Evolutionary conservation across 1,140 invertebrate species (phyloP).

Genomic region (Tribolium madens): DNA sequence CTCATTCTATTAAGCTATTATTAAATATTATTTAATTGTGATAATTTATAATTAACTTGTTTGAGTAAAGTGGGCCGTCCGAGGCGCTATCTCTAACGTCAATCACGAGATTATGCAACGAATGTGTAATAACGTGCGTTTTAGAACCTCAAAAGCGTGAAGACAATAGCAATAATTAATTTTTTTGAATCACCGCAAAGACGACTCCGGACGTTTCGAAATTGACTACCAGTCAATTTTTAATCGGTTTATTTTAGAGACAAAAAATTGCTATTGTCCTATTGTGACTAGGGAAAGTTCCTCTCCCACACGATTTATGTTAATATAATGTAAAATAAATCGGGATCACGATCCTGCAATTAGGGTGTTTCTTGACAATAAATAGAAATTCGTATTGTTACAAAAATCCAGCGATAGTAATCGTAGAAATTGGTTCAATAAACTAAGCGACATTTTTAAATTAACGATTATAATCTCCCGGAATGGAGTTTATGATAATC

Average conservation of each 20-base stretch:
- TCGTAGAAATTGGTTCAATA: background rate
- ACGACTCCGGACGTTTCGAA: constrained; percentile 8
- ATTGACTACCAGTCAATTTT: background rate
- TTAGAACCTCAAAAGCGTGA: constrained; percentile 22
- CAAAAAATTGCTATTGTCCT: background rate
- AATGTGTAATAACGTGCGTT: constrained; percentile 23
- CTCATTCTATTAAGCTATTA: constrained; percentile 27
- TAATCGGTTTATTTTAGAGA: background rate
- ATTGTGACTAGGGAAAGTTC: background rate
- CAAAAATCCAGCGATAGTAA: constrained; percentile 5
- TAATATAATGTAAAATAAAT: background rate
- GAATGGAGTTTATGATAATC: background rate
- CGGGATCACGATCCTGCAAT: constrained; percentile 23
- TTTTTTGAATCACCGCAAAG: constrained; percentile 7
- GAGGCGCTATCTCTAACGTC: constrained; percentile 33
- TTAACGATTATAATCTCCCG: constrained; percentile 9
- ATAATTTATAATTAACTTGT: constrained; percentile 40
- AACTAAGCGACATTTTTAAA: background rate
- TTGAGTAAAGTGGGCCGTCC: constrained; percentile 36
- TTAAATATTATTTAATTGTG: constrained; percentile 40
- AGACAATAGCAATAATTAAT: constrained; percentile 19
- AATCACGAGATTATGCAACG: constrained; percentile 28
- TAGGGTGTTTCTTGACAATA: constrained; percentile 29
- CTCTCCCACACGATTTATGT: constrained; percentile 1
- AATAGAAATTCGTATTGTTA: constrained; percentile 7